These are phyloP conservation scores for Tetragonula clypearis DNA, from an alignment of 1,140 invertebrate genomes.

Conservation along the genomic window DNA sequence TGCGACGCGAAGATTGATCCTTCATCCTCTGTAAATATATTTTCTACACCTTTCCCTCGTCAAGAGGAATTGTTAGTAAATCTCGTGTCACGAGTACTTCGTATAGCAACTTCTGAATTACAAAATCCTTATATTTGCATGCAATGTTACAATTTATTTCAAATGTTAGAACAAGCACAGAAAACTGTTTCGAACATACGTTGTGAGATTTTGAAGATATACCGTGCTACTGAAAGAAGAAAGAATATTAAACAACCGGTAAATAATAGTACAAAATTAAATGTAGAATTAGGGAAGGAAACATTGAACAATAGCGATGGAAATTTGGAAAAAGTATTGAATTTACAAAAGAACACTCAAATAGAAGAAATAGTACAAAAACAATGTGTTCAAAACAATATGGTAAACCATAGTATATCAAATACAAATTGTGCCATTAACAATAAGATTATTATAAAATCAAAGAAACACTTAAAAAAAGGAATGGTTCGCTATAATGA, in stretches of 20 bases:
- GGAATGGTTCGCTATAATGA: neutral
- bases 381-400: conserved; percentile 25
- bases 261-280: conserved; percentile 16
- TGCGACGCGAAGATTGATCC: conserved; percentile 67
- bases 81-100: conserved; percentile 67
- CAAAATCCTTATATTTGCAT: conserved; percentile 68
- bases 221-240: conserved; percentile 52
- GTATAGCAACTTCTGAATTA: conserved; percentile 42
- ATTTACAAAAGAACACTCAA: neutral
- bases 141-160: conserved; percentile 73
- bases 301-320: neutral
- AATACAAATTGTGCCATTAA: conserved; percentile 23
- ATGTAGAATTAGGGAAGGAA: neutral
- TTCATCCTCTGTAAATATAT: conserved; percentile 69
- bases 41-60: conserved; percentile 69
- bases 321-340: neutral
- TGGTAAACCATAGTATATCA: conserved; percentile 9
- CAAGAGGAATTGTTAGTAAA: conserved; percentile 67
- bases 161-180: conserved; percentile 75
- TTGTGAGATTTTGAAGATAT: conserved; percentile 71
- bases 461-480: conserved; percentile 6
- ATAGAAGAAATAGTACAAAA: conserved; percentile 12
- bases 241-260: conserved; percentile 36
- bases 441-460: conserved; percentile 4
- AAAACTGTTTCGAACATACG: conserved; percentile 70